Conservation (phyloP, 2,113 vertebrate genomes). For the Sander lucioperca region DNA sequence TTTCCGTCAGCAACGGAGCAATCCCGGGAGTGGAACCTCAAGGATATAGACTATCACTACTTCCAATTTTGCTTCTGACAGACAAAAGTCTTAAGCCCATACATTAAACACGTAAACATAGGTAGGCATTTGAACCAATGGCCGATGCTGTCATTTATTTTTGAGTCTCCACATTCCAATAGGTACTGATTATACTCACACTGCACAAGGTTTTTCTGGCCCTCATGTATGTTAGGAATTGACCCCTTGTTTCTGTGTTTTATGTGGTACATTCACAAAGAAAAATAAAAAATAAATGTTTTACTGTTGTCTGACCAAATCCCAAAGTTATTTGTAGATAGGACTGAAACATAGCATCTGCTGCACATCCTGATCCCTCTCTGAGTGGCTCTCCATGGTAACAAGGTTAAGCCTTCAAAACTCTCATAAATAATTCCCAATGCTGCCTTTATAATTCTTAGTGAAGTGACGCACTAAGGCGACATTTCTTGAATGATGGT, state of each 20-base stretch:
- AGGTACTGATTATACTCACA: no score
- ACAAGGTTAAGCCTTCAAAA: not conserved
- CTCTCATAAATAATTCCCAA: slow-evolving; percentile 12
- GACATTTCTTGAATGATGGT: not conserved
- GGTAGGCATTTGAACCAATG: no score
- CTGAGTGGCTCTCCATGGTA: not conserved
- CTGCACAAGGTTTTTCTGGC: no score
- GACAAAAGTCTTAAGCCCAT: no score
- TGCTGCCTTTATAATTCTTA: slow-evolving; percentile 2
- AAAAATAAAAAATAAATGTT: not conserved
- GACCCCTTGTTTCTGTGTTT: not conserved
- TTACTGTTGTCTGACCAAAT: not conserved
- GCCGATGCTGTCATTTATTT: no score
- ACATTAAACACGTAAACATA: no score
- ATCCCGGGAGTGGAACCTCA: no score
- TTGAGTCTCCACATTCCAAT: no score
- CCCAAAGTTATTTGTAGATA: not conserved
- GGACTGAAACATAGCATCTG: not conserved
- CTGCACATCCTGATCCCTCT: not conserved
- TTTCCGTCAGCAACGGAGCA: no score
- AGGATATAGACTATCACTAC: no score
- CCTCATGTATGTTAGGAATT: not conserved
- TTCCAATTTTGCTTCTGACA: no score
- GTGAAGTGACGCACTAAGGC: slow-evolving; percentile 4
- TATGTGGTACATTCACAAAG: not conserved